Conservation (phyloP, 64 coral and sea anemone species). For the Montipora cactus region DNA sequence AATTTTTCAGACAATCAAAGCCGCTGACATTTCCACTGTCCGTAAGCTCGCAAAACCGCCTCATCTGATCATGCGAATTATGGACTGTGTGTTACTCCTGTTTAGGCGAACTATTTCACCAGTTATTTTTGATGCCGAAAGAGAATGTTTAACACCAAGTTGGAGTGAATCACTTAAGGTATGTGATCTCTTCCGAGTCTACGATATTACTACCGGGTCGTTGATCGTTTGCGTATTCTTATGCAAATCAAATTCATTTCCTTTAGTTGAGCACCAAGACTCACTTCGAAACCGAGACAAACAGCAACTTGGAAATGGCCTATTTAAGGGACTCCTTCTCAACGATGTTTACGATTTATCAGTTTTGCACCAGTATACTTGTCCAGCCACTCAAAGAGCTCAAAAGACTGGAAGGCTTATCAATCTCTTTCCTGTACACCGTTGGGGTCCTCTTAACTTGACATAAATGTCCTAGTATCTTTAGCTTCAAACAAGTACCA, state of each 20-base stretch:
- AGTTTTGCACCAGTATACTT: no score
- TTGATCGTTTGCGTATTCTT: no score
- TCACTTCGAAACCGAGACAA: no score
- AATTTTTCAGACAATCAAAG: conserved; percentile 90
- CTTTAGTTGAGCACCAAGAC: no score
- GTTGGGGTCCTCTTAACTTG: no score
- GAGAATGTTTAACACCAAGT: conserved; percentile 78
- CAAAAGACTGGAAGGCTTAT: no score
- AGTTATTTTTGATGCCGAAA: conserved; percentile 84
- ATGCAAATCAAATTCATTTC: no score
- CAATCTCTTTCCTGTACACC: no score
- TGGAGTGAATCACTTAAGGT: conserved; percentile 97
- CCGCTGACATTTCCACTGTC: conserved; percentile 90
- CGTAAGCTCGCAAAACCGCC: conserved; percentile 97
- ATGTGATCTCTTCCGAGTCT: background rate
- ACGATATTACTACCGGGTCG: background rate
- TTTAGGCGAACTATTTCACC: conserved; percentile 80
- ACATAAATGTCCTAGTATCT: background rate
- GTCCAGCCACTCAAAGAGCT: no score
- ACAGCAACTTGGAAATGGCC: no score
- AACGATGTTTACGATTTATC: no score
- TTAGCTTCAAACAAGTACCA: background rate
- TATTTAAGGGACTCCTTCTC: no score
- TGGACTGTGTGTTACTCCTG: conserved; percentile 96
- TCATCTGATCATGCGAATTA: conserved; percentile 99